Conservation (phyloP, 2,888 invertebrate species). For the Strigamia maritima region DNA sequence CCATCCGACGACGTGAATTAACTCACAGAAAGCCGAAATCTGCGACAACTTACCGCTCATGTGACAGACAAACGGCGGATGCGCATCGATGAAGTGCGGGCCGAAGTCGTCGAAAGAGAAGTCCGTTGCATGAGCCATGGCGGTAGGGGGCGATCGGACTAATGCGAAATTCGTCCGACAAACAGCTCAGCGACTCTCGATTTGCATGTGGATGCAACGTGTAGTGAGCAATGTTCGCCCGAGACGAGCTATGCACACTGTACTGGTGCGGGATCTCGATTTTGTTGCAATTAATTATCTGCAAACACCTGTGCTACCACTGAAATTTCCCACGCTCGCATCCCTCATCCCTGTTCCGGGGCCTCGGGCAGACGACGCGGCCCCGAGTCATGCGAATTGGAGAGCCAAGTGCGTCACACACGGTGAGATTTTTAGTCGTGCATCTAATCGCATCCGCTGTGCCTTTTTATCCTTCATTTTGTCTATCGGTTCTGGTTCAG, state of each 20-base stretch:
- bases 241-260: background rate
- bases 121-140: background rate
- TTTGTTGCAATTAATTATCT: slow-evolving; percentile 43
- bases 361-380: slow-evolving; percentile 16
- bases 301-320: slow-evolving; percentile 41
- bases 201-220: background rate
- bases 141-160: background rate
- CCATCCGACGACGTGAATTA: too few relatives aligned
- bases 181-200: background rate
- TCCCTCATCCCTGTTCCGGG: slow-evolving; percentile 25
- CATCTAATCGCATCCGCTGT: slow-evolving; percentile 36
- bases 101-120: background rate
- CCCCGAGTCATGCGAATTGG: background rate
- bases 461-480: slow-evolving; percentile 23
- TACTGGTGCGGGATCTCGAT: slow-evolving; percentile 38
- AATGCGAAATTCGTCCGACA: background rate
- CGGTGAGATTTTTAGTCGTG: slow-evolving; percentile 36
- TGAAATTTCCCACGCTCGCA: slow-evolving; percentile 42
- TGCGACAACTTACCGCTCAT: background rate
- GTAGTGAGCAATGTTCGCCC: background rate
- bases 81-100: background rate
- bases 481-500: background rate
- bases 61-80: slow-evolving; percentile 1
- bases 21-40: background rate
- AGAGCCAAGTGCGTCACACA: slow-evolving; percentile 7